Evolutionary conservation across 2,113 vertebrate genomes (phyloP).

Genomic region (Mastomys coucha): DNA sequence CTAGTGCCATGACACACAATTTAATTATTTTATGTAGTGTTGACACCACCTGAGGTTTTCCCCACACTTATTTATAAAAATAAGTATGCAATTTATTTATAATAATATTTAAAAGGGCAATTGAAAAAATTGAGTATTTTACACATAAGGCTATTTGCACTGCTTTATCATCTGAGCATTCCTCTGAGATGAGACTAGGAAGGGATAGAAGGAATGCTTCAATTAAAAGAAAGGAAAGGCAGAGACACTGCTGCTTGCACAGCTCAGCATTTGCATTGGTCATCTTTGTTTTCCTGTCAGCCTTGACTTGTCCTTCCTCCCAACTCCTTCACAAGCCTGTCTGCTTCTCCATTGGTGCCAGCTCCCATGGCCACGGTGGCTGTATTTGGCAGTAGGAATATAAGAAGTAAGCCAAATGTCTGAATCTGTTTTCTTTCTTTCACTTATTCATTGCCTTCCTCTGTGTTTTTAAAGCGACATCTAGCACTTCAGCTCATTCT

Average conservation of each 20-base stretch:
- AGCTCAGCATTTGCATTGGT: constrained; percentile 14
- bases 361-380: neutral
- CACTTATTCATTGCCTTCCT: constrained; percentile 39
- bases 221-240: neutral
- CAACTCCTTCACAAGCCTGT: neutral
- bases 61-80: no score
- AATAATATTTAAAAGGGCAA: neutral
- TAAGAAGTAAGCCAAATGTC: constrained; percentile 48
- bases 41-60: neutral
- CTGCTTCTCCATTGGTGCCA: constrained; percentile 48
- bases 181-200: neutral
- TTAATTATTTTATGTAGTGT: neutral
- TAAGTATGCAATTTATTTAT: no score
- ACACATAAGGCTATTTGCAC: neutral
- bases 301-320: constrained; percentile 51
- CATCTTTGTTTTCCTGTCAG: neutral
- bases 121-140: neutral
- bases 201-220: neutral
- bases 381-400: constrained; percentile 31
- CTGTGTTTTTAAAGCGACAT: constrained; percentile 63
- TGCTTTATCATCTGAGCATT: neutral
- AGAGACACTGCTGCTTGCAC: neutral
- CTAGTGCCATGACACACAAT: no score
- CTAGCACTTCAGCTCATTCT: constrained; percentile 42
- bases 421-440: constrained; percentile 5